phyloP scores from a whole-genome alignment of 2,797 vertebrate species.

The Philypnodon macrostomus region DNA sequence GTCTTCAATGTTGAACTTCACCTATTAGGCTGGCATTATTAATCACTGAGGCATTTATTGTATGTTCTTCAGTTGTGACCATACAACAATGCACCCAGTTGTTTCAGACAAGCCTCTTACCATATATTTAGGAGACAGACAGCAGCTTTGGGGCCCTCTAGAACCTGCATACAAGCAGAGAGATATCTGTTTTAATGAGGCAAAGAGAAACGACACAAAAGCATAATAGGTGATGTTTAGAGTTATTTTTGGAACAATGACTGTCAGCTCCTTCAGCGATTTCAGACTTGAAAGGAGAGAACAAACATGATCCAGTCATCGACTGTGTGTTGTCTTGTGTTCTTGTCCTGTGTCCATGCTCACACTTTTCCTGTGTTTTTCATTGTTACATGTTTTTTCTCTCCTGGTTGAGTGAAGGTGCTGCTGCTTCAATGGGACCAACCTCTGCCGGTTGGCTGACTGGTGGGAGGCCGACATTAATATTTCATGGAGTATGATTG shows the following conservation, averaged over 20 bases:
- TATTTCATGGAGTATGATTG: conserved; percentile 69
- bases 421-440: conserved; percentile 45
- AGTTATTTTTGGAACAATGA: conserved; percentile 55
- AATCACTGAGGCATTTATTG: too few relatives aligned
- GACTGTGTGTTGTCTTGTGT: conserved; percentile 17
- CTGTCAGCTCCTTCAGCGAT: conserved; percentile 36
- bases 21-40: not conserved
- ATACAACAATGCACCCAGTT: too few relatives aligned
- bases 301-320: not conserved
- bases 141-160: not conserved
- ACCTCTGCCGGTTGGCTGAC: conserved; percentile 45
- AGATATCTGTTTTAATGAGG: not conserved
- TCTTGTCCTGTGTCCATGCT: conserved; percentile 22
- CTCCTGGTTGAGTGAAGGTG: conserved; percentile 30
- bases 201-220: not conserved
- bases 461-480: conserved; percentile 62
- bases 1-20: conserved; percentile 14
- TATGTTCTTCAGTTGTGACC: too few relatives aligned
- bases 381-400: conserved; percentile 12
- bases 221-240: conserved; percentile 10
- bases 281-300: conserved; percentile 42
- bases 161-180: not conserved
- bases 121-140: too few relatives aligned
- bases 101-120: too few relatives aligned
- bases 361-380: conserved; percentile 25